These are phyloP conservation scores for Idaea straminata DNA, from an alignment of 2,888 invertebrate species.

Conservation along the genomic window DNA sequence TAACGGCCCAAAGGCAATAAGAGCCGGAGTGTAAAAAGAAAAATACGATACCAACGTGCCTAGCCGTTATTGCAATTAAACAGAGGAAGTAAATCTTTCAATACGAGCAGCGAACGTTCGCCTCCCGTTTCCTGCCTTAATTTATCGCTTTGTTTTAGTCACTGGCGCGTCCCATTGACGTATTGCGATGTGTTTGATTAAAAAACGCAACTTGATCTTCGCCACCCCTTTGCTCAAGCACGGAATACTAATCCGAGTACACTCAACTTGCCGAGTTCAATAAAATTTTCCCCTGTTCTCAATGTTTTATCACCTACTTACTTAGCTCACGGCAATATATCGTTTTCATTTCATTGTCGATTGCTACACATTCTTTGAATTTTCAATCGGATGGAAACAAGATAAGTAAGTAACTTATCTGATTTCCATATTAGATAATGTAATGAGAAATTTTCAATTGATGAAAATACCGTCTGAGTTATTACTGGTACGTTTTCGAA, in stretches of 20 bases:
- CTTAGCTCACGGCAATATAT: slow-evolving; percentile 27
- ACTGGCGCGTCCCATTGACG: slow-evolving; percentile 74
- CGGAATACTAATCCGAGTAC: slow-evolving; percentile 45
- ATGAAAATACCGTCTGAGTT: not conserved
- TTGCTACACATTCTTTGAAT: slow-evolving; percentile 12
- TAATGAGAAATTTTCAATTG: slow-evolving; percentile 1
- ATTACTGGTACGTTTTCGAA: not conserved
- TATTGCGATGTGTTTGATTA: slow-evolving; percentile 77
- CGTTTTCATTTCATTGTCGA: slow-evolving; percentile 17
- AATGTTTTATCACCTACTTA: slow-evolving; percentile 30
- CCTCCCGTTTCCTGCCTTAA: slow-evolving; percentile 74
- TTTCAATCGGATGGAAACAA: slow-evolving; percentile 28
- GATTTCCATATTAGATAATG: not conserved
- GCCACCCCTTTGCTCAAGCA: slow-evolving; percentile 53
- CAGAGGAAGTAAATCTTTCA: slow-evolving; percentile 81
- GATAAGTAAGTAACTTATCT: slow-evolving; percentile 11
- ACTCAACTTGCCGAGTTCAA: slow-evolving; percentile 33
- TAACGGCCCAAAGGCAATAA: slow-evolving; percentile 80
- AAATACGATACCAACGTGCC: slow-evolving; percentile 81
- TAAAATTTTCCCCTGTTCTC: slow-evolving; percentile 35
- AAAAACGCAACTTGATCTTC: slow-evolving; percentile 67
- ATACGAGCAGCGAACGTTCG: slow-evolving; percentile 74
- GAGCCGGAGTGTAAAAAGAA: slow-evolving; percentile 80
- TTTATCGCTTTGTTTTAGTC: slow-evolving; percentile 80
- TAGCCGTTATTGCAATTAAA: slow-evolving; percentile 81